These are phyloP conservation scores for Polyommatus iphigenia DNA, from an alignment of 2,888 invertebrate genomes.

Conservation along the genomic window DNA sequence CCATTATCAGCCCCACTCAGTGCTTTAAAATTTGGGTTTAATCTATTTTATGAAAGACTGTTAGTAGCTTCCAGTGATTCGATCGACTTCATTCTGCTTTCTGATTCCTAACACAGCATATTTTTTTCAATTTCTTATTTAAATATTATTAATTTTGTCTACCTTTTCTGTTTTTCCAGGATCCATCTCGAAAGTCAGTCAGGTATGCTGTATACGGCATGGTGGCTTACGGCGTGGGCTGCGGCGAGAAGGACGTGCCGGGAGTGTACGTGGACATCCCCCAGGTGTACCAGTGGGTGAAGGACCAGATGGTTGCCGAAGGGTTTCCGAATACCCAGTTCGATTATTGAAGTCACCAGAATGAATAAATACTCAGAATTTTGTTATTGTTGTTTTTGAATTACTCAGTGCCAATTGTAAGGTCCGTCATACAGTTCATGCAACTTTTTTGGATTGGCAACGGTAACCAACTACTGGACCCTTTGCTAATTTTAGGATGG, in stretches of 20 bases:
- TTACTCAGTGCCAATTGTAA: background rate
- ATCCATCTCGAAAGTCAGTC: background rate
- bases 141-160: background rate
- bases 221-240: constrained; percentile 42
- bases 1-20: too few species aligned
- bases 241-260: constrained; percentile 37
- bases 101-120: too few species aligned
- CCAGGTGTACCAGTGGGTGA: constrained; percentile 27
- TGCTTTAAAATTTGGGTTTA: too few species aligned
- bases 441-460: too few species aligned
- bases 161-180: constrained; percentile 22
- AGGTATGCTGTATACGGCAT: constrained; percentile 42
- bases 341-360: background rate
- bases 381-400: background rate
- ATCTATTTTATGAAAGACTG: too few species aligned
- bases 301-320: constrained; percentile 19
- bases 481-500: too few species aligned
- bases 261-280: constrained; percentile 41
- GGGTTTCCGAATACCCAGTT: background rate
- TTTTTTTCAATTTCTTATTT: too few species aligned
- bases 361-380: background rate
- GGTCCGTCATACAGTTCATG: background rate
- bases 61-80: too few species aligned
- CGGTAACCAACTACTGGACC: too few species aligned
- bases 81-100: too few species aligned